Evolutionary conservation across 2,113 vertebrate genomes (phyloP), one percentile per base, ranked within the genome.

Genomic region (Todiramphus saurophagus): DNA sequence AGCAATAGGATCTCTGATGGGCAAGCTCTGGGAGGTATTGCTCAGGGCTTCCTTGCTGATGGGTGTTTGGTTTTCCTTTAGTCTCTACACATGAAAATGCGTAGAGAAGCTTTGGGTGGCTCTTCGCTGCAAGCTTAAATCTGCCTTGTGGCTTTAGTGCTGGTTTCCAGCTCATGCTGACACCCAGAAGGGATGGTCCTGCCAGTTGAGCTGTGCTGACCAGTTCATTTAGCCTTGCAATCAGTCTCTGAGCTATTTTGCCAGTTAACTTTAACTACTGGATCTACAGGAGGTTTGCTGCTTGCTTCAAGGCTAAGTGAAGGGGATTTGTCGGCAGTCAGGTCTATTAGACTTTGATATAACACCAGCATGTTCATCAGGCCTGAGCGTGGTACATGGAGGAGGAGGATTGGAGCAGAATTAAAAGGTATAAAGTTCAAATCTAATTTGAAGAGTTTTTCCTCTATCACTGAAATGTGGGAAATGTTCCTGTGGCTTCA

Each of bases 351-450:
- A 37, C 96, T 97, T 96, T 94, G 93, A 96, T 91, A 87, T 33
- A 13, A 44, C 80, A 64, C 82, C 92, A 30, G 63, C 0, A 0
- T 58, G 87, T 89, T 92, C 90, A 80, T 96, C 91, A 66, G 90
- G 73, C 80, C 60, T 0, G 15, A 93, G 90, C 11, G 0, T n/a
- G 33, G 83, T 33, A 59, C 92, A 48, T 17, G 64, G 70, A 70
- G 30, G 77, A 96, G 82, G 81, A 91, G 19, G 74, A 78, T 4
- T 55, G 83, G 78, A 87, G 80, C 48, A 94, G 96, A 94, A 94
- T 78, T 88, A 81, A 75, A 58, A 93, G 92, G 92, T 74, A 87
- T 48, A 72, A 92, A 94, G 96, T 95, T 97, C 96, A 94, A 90
- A 64, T 46, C 25, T 92, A 91, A 94, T 84, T 93, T 67, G 86